Percentiles rank a stretch among this genome's conserved stretches.
Evolutionary conservation across 37 sponge, comb jelly and placozoan species (phyloP).

Genomic region (Theonella swinhoei): DNA sequence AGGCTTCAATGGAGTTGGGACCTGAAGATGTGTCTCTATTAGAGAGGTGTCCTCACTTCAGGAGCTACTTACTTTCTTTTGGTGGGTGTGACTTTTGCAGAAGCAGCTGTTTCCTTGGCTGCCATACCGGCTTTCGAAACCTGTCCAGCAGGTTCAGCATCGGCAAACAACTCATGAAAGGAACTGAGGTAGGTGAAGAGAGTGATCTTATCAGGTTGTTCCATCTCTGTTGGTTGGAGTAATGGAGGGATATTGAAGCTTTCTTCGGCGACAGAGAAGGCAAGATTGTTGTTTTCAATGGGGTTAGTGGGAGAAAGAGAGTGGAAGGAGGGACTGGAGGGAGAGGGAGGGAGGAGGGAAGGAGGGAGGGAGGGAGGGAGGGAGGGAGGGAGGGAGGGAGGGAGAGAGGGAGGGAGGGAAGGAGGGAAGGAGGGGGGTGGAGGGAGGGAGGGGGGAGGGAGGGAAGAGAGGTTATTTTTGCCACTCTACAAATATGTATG

Average conservation of each 20-base stretch:
- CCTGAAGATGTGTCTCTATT: no score
- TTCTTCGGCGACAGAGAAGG: conserved; percentile 75
- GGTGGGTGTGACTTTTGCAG: not conserved
- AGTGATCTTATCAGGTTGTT: conserved; percentile 66
- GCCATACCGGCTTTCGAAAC: not conserved
- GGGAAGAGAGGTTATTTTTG: no score
- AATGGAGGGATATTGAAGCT: conserved; percentile 52
- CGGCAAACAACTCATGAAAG: conserved; percentile 69
- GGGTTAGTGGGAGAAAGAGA: conserved; percentile 35
- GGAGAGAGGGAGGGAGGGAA: not conserved
- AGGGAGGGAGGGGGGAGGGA: not conserved
- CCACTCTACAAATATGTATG: no score
- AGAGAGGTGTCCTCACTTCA: no score
- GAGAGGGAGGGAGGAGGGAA: not conserved
- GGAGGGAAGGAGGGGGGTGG: no score
- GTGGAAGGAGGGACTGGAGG: conserved; percentile 44
- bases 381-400: not conserved
- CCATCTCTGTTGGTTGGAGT: conserved; percentile 78
- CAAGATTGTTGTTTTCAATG: conserved; percentile 47
- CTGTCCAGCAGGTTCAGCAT: conserved; percentile 56
- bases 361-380: not conserved
- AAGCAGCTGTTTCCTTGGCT: not conserved
- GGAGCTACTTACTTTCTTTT: not conserved
- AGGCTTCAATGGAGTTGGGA: no score
- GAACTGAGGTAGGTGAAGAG: conserved; percentile 73